Percentiles rank a stretch among this genome's conserved stretches.
These are phyloP conservation scores for Halocynthia roretzi DNA, from an alignment of 23 tunicate species.

Conservation along the genomic window DNA sequence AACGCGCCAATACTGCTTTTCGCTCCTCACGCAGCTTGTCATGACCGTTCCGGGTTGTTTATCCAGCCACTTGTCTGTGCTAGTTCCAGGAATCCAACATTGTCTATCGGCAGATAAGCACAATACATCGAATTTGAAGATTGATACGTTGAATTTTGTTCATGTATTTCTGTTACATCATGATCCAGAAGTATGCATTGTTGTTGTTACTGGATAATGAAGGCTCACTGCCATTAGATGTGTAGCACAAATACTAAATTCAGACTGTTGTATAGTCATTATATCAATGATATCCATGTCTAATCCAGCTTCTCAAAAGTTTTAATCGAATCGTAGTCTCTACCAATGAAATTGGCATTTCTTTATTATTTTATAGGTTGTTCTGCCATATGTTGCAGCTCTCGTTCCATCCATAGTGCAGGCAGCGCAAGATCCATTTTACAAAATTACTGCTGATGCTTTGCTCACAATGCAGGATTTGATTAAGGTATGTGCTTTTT, in stretches of 20 bases:
- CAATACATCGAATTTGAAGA: constrained; percentile 90
- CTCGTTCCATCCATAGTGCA: constrained; percentile 61
- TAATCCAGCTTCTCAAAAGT: not conserved
- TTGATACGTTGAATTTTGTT: constrained; percentile 65
- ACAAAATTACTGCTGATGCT: constrained; percentile 91
- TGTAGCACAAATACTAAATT: no score
- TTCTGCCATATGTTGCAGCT: constrained; percentile 42
- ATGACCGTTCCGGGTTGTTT: constrained; percentile 86
- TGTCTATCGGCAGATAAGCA: constrained; percentile 53
- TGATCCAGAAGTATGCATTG: constrained; percentile 50
- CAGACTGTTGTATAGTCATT: no score
- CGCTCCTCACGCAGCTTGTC: constrained; percentile 65
- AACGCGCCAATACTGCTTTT: constrained; percentile 84
- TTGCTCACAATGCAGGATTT: constrained; percentile 78
- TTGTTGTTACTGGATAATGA: not conserved
- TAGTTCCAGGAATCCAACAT: constrained; percentile 71
- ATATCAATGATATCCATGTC: not conserved
- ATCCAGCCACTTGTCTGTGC: constrained; percentile 44
- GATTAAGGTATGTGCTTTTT: constrained; percentile 38
- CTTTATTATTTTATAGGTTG: constrained; percentile 24
- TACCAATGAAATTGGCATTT: not conserved
- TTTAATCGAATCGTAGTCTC: not conserved
- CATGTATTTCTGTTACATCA: constrained; percentile 73
- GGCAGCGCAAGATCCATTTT: constrained; percentile 76
- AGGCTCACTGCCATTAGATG: not conserved